A percentile compares a stretch with the other conserved stretches of the same genome.
phyloP scores from a whole-genome alignment of 2,888 invertebrate genomes.

The Melinopterus prodromus region DNA sequence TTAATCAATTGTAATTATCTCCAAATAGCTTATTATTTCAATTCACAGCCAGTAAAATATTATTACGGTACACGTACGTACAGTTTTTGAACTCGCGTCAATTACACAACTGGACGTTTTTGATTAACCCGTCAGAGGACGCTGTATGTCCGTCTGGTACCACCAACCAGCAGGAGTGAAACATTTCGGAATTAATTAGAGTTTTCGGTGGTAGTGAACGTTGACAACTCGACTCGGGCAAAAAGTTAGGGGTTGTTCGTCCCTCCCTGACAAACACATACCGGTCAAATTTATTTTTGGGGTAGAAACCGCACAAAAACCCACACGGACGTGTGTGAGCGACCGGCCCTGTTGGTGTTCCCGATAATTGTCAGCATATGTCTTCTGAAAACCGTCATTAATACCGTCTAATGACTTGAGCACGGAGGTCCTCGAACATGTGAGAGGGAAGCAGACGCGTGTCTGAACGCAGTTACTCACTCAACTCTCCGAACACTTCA shows the following conservation, averaged over 20 bases:
- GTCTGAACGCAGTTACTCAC: not conserved
- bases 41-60: no score
- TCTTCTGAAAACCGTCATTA: not conserved
- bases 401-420: slow-evolving; percentile 4
- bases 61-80: not conserved
- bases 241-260: not conserved
- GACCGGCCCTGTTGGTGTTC: not conserved
- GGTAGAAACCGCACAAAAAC: not conserved
- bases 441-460: not conserved
- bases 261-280: not conserved
- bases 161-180: not conserved
- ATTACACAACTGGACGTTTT: not conserved
- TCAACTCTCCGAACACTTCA: slow-evolving; percentile 8
- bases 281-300: not conserved
- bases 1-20: no score
- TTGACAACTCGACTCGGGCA: not conserved
- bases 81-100: not conserved
- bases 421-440: not conserved
- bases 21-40: no score
- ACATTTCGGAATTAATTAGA: not conserved
- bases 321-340: not conserved
- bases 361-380: not conserved
- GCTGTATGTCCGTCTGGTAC: not conserved
- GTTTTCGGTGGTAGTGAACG: not conserved
- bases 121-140: not conserved